Evolutionary conservation across 2,113 vertebrate genomes (phyloP), one percentile per base, ranked within the genome.

Genomic region (Zosterops pallidus): DNA sequence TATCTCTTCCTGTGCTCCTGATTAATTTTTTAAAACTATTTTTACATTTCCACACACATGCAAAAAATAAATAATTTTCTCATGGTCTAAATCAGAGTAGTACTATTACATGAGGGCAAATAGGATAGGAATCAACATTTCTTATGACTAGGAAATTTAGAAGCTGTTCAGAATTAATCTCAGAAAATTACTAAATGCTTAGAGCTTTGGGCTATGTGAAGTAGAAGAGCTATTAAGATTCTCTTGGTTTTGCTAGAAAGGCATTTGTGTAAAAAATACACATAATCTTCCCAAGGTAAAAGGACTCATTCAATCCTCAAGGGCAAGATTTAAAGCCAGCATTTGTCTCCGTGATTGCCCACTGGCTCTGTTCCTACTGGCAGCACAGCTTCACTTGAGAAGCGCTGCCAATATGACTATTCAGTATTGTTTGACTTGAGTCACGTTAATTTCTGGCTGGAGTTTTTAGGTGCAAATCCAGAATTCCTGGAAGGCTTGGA

Each of bases 401-500:
- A 70, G 50, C 8, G 7, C 47, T 86, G 87, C 67, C 85, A 92
- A 24, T 55, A 46, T 80, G 75, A 80, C 67, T 91, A 47, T n/a
- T 85, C 95, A 80, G 75, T 65, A 86, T 63, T 93, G 90, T 89
- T 84, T 92, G 55, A 79, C 83, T 95, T 88, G 50, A 95, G 56
- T 26, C 0, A 3, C 9, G 22, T 93, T 90, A 85, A 86, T 85
- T 92, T 94, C 82, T 96, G 93, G 87, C 90, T 88, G 52, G 59
- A 95, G 53, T 55, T 86, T 95, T 76, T 85, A 67, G 46, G 59
- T 92, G 35, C 63, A 94, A 91, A 91, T 92, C 75, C 75, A 95
- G 59, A 91, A 95, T 95, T 96, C 91, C 87, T 96, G 78, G 90
- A 95, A 95, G 90, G 47, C 50, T 80, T 93, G 82, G 55, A 95